Percentiles rank a stretch among this genome's conserved stretches.
These are phyloP conservation scores for Euschistus heros DNA, from an alignment of 1,140 invertebrate genomes.

Conservation along the genomic window DNA sequence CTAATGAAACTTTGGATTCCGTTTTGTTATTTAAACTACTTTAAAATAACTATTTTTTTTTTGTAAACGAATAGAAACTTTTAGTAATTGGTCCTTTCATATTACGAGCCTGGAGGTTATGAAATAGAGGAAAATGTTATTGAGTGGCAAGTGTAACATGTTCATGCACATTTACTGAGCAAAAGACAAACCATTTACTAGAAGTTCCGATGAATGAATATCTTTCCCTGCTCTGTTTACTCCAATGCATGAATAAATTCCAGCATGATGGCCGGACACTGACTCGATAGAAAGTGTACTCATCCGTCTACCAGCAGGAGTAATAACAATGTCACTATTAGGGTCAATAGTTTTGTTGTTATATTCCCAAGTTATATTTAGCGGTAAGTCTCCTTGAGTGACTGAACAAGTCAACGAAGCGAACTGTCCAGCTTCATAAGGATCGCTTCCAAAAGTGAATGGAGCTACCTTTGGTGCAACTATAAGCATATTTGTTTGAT, in stretches of 20 bases:
- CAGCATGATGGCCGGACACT: constrained; percentile 44
- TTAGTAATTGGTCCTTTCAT: no score
- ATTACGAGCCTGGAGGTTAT: no score
- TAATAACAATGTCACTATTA: constrained; percentile 45
- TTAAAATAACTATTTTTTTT: no score
- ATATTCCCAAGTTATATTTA: constrained; percentile 55
- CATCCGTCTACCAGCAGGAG: constrained; percentile 54
- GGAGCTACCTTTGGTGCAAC: constrained; percentile 50
- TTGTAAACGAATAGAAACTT: no score
- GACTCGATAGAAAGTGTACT: constrained; percentile 35
- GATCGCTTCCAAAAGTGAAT: constrained; percentile 50
- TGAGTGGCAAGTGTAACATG: no score
- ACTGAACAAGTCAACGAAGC: constrained; percentile 54
- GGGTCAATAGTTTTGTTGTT: constrained; percentile 35
- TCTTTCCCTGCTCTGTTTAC: constrained; percentile 54
- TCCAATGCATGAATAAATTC: constrained; percentile 51
- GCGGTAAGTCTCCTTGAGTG: constrained; percentile 58
- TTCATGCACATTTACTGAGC: constrained; percentile 43
- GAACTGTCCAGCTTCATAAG: constrained; percentile 34
- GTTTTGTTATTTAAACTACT: no score
- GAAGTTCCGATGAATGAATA: constrained; percentile 27
- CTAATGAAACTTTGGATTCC: no score
- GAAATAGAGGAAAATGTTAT: no score
- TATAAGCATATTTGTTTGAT: constrained; percentile 31
- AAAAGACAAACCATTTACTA: constrained; percentile 34